phyloP scores from a whole-genome alignment of 92 coral and sea anemone genomes.

The Heteractis magnifica region DNA sequence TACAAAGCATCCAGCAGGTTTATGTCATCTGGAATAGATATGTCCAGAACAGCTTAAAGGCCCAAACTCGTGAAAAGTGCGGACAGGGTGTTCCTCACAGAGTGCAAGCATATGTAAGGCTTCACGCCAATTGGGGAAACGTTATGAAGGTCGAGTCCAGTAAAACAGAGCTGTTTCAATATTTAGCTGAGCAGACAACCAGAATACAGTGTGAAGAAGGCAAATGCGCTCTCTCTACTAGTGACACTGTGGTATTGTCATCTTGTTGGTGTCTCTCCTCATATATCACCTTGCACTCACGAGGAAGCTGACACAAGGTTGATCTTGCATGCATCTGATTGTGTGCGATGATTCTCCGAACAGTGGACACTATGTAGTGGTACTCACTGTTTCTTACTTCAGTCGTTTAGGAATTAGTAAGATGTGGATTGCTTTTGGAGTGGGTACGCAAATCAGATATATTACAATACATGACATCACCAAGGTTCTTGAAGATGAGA shows the following conservation, averaged over 20 bases:
- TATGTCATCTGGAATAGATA: slow-evolving; percentile 42
- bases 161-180: slow-evolving; percentile 43
- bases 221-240: slow-evolving; percentile 32
- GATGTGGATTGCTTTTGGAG: slow-evolving; percentile 28
- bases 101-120: too few species aligned
- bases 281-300: slow-evolving; percentile 43
- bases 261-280: slow-evolving; percentile 22
- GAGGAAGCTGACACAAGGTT: slow-evolving; percentile 39
- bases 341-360: slow-evolving; percentile 17
- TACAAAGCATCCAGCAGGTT: slow-evolving; percentile 32
- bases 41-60: slow-evolving; percentile 26
- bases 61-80: too few species aligned
- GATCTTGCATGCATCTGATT: slow-evolving; percentile 33
- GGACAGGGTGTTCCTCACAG: too few species aligned
- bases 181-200: slow-evolving; percentile 8
- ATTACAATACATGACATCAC: slow-evolving; percentile 34
- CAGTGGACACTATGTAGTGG: slow-evolving; percentile 38
- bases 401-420: slow-evolving; percentile 8
- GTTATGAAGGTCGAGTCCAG: slow-evolving; percentile 20
- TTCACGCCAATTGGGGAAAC: too few species aligned
- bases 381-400: slow-evolving; percentile 29
- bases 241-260: slow-evolving; percentile 37
- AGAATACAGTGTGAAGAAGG: slow-evolving; percentile 9
- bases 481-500: slow-evolving; percentile 46
- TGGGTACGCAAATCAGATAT: slow-evolving; percentile 31